These are phyloP conservation scores for Halcyon leucocephala DNA, from an alignment of 2,797 vertebrate genomes.

Conservation along the genomic window DNA sequence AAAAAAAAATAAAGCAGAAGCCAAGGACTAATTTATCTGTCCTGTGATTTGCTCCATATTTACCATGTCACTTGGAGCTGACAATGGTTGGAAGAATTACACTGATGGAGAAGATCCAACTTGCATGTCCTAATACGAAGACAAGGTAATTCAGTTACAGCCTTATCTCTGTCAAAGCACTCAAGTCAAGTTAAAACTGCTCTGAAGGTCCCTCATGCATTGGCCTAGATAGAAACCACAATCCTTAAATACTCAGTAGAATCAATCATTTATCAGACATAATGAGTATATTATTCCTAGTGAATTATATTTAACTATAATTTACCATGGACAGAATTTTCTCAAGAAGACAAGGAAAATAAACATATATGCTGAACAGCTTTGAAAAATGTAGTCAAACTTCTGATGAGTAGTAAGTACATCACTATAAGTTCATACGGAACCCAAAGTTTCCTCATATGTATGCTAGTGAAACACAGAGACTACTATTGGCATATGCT, in stretches of 20 bases:
- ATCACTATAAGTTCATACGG: neutral
- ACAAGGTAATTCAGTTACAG: neutral
- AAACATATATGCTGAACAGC: neutral
- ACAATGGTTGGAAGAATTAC: neutral
- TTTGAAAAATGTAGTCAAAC: neutral
- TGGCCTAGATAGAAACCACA: neutral
- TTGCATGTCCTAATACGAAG: neutral
- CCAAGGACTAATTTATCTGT: neutral
- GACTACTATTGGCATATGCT: neutral
- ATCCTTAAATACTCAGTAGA: neutral
- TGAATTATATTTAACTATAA: neutral
- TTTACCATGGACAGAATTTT: neutral
- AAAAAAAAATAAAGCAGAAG: neutral
- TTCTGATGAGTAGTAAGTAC: accelerated
- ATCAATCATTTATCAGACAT: neutral
- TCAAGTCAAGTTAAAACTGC: neutral
- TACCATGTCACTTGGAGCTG: neutral
- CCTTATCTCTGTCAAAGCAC: neutral
- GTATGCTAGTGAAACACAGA: neutral
- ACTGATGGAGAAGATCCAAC: neutral
- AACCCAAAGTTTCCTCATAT: neutral
- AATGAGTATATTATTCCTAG: neutral
- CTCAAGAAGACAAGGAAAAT: neutral
- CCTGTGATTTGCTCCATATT: neutral
- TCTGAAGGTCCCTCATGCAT: accelerated